Conservation (phyloP, 2,113 vertebrate species). For the Oreochromis niloticus region DNA sequence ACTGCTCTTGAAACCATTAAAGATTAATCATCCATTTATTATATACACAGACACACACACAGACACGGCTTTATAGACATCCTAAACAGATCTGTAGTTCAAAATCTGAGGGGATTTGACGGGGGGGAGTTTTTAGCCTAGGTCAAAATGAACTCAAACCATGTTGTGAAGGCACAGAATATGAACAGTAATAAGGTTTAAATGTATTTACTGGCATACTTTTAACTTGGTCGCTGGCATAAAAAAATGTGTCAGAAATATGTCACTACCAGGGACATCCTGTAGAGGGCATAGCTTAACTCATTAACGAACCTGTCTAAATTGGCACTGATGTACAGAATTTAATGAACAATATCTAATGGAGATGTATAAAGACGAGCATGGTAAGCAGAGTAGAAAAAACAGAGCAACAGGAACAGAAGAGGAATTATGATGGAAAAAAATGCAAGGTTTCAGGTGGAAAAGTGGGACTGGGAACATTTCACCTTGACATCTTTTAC, state of each 20-base stretch:
- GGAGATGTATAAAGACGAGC: neutral
- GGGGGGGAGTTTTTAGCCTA: neutral
- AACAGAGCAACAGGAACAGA: neutral
- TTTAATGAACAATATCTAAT: conserved; percentile 41
- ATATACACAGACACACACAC: neutral
- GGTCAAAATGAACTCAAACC: neutral
- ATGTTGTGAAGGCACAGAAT: neutral
- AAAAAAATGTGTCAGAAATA: conserved; percentile 56
- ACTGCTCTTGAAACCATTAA: neutral
- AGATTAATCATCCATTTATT: neutral
- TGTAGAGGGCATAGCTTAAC: conserved; percentile 77
- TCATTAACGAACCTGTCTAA: conserved; percentile 83
- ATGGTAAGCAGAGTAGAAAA: neutral
- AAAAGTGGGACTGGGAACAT: neutral
- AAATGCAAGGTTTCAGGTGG: neutral
- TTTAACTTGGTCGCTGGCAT: conserved; percentile 45
- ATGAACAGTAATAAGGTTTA: neutral
- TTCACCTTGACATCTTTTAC: neutral
- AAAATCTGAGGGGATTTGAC: neutral
- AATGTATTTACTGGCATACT: conserved; percentile 10
- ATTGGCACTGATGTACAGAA: conserved; percentile 89
- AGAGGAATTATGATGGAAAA: neutral
- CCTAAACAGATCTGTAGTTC: neutral
- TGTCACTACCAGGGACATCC: conserved; percentile 75
- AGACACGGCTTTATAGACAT: neutral